Evolutionary conservation across 2,888 invertebrate genomes (phyloP).

Genomic region (Drosophila antonietae): DNA sequence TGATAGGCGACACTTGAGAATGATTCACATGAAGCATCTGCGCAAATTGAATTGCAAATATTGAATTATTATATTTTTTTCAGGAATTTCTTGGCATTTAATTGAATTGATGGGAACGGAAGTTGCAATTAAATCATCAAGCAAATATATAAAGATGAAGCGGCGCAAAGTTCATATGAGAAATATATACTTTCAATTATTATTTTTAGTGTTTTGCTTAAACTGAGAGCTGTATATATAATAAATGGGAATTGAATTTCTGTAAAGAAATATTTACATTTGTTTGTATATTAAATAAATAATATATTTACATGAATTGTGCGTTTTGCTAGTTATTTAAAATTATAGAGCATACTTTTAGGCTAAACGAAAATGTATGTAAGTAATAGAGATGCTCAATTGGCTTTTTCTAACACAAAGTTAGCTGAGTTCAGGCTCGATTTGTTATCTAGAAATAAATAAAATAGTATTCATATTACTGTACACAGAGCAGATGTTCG

Average conservation of each 20-base stretch:
- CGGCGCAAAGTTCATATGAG: too few species aligned
- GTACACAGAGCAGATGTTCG: background rate
- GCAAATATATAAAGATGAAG: background rate
- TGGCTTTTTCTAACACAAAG: too few species aligned
- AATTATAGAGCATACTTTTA: constrained; percentile 41
- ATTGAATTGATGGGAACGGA: constrained; percentile 3
- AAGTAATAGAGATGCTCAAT: background rate
- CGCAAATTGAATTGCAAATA: constrained; percentile 52
- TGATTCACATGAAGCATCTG: constrained; percentile 54
- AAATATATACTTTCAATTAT: background rate
- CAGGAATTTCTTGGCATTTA: constrained; percentile 1
- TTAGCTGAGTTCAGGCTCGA: background rate
- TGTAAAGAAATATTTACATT: background rate
- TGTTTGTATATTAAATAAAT: background rate
- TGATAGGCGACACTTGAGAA: constrained; percentile 36
- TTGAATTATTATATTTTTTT: constrained; percentile 23
- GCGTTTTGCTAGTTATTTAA: background rate
- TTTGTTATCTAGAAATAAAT: background rate
- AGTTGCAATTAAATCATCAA: constrained; percentile 11
- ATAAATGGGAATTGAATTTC: background rate
- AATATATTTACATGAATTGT: background rate
- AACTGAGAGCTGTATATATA: background rate
- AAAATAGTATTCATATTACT: background rate
- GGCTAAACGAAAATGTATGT: background rate
- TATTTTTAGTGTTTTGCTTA: background rate